Base-by-base conservation (phyloP, 2,888 invertebrate species). In the Ariolimax columbianus region DNA sequence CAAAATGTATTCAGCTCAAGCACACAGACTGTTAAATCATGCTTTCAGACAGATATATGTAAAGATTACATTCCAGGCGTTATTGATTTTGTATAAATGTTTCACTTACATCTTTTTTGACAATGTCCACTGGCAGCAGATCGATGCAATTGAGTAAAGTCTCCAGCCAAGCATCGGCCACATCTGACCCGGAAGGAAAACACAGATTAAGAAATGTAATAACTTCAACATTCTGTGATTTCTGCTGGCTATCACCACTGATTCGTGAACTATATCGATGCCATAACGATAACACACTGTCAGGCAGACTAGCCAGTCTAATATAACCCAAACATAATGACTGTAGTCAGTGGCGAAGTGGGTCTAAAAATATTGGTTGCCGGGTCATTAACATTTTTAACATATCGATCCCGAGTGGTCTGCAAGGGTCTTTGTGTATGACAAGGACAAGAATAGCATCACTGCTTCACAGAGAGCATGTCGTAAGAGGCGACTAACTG, bases 131-230 rank as follows among this genome's bases (percentile, higher is more conserved):
- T 68, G 95, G 95, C 89, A 96, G 94, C 89, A 95, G 94, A 88
- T 95, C 95, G 88, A 96, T 96, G 87, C 96, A 95, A 92, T 95
- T 95, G 86, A 96, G 93, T 89, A 96, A 93, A 51, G 96, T 96
- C 91, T 96, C 96, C 93, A 96, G 94, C 96, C 96, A 96, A 83
- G 96, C 96, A 91, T 95, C 95, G 86, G 96, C 95, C 88, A 96
- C 95, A 89, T 96, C 95, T 95, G 92, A 33, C 43, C 47, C n/a
- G n/a, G n/a, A n/a, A n/a, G n/a, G n/a, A n/a, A 75, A 36, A 77
- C 9, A 33, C 43, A 36, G n/a, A n/a, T 23, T 26, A 47, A n/a
- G 59, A 63, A 26, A n/a, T 4, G 17, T 63, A 63, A 63, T 63
- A 14, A 63, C 6, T 63, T n/a, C 26, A 9, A 63, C 23, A n/a